A percentile compares a stretch with the other conserved stretches of the same genome.
Evolutionary conservation across 2,888 invertebrate species (phyloP).

Genomic region (Perizoma flavofasciatum): DNA sequence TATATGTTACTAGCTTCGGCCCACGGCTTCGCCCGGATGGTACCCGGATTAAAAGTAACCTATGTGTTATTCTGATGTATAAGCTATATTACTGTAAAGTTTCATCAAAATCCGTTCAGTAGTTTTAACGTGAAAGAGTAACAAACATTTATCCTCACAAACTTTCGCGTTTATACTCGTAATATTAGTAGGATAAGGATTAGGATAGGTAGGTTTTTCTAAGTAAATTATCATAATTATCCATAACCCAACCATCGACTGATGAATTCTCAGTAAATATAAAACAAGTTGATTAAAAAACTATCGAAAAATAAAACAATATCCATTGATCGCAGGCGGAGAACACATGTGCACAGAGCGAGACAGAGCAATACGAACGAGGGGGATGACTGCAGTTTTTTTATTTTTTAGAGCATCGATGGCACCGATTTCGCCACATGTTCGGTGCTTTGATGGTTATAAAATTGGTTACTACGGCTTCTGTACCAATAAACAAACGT

Average conservation of each 20-base stretch:
- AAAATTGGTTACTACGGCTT: conserved; percentile 49
- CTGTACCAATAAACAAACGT: conserved; percentile 32
- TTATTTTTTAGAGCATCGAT: conserved; percentile 52
- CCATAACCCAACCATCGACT: conserved; percentile 14
- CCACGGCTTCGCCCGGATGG: too few species aligned
- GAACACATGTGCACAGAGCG: conserved; percentile 65
- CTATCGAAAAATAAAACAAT: conserved; percentile 60
- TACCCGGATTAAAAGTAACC: too few species aligned
- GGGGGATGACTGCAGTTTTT: conserved; percentile 45
- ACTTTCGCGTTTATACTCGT: too few species aligned
- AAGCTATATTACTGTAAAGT: too few species aligned
- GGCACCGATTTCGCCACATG: conserved; percentile 75
- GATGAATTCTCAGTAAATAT: conserved; percentile 46
- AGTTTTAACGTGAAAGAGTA: too few species aligned
- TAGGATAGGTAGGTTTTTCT: too few species aligned
- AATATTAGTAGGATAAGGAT: too few species aligned
- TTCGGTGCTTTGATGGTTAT: conserved; percentile 51
- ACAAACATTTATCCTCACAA: too few species aligned
- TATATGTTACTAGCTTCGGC: too few species aligned
- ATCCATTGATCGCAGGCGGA: conserved; percentile 70
- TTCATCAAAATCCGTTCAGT: too few species aligned
- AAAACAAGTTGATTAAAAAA: conserved; percentile 43
- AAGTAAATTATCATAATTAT: not conserved
- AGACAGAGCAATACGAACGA: conserved; percentile 51
- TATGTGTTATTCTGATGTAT: too few species aligned